phyloP scores from a whole-genome alignment of 2,113 vertebrate species.

The Egretta garzetta region DNA sequence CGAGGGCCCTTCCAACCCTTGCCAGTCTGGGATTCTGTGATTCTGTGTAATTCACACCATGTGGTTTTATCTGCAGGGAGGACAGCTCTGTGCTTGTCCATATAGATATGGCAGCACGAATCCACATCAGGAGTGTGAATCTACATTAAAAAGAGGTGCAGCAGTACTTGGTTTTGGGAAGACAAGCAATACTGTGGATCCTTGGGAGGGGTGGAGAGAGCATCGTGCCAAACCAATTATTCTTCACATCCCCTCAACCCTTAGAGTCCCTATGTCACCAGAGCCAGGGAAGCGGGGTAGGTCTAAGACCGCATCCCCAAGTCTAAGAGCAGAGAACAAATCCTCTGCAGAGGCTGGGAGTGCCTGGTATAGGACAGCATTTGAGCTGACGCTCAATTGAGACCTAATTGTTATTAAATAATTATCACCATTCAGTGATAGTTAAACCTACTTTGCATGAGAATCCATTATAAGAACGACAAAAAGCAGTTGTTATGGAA shows the following conservation, averaged over 20 bases:
- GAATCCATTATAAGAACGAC: conserved; percentile 23
- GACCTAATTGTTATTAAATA: conserved; percentile 46
- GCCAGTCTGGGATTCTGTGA: too few species aligned
- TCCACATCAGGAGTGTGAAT: background rate
- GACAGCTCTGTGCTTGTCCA: background rate
- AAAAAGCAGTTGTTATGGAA: conserved; percentile 28
- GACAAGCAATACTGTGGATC: background rate
- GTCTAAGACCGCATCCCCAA: background rate
- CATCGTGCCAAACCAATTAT: background rate
- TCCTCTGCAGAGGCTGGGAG: background rate
- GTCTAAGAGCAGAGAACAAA: background rate
- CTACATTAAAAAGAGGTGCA: background rate
- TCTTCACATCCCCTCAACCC: background rate
- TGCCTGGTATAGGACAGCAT: background rate
- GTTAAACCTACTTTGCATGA: conserved; percentile 26
- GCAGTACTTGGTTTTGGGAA: background rate
- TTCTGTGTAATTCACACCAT: background rate
- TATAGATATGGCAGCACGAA: background rate
- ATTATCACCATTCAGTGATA: conserved; percentile 7
- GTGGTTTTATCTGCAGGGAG: background rate
- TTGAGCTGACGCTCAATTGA: background rate
- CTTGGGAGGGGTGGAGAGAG: background rate
- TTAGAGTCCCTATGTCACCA: background rate
- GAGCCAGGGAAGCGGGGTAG: background rate
- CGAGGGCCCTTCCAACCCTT: too few species aligned